Percentiles rank a stretch among this genome's conserved stretches.
phyloP scores from a whole-genome alignment of 2,888 invertebrate genomes.

The Amphipyra berbera region DNA sequence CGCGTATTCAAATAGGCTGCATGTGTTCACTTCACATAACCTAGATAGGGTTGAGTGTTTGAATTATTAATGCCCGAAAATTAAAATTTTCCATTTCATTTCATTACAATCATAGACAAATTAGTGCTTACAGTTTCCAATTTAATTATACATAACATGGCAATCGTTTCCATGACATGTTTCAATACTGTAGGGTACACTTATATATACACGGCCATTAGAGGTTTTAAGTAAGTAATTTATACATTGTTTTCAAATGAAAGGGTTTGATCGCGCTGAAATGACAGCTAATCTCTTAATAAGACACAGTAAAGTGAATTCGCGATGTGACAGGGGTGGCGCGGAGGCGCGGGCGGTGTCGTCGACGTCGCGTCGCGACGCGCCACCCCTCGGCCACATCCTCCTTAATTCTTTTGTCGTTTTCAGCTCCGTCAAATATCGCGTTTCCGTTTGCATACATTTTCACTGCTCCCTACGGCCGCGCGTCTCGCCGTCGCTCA shows the following conservation, averaged over 20 bases:
- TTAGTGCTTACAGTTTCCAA: conserved; percentile 32
- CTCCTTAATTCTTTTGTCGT: conserved; percentile 88
- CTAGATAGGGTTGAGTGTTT: conserved; percentile 78
- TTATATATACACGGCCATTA: conserved; percentile 35
- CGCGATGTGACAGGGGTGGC: conserved; percentile 66
- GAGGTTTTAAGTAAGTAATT: conserved; percentile 39
- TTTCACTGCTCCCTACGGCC: conserved; percentile 75
- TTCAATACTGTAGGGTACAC: conserved; percentile 19
- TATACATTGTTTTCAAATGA: conserved; percentile 65
- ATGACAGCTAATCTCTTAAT: conserved; percentile 81
- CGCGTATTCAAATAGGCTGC: conserved; percentile 80
- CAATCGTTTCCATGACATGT: conserved; percentile 37
- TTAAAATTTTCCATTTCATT: conserved; percentile 53
- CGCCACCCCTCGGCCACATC: conserved; percentile 43
- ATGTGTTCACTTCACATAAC: conserved; percentile 86
- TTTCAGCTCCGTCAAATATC: conserved; percentile 88
- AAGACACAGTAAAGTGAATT: conserved; percentile 83
- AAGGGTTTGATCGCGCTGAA: conserved; percentile 68
- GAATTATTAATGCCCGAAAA: conserved; percentile 70
- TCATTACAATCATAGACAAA: conserved; percentile 36
- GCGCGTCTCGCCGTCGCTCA: conserved; percentile 68
- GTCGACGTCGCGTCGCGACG: conserved; percentile 64
- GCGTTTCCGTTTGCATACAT: conserved; percentile 88
- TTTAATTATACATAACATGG: conserved; percentile 52
- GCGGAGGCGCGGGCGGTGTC: conserved; percentile 59